phyloP scores from a whole-genome alignment of 2,113 vertebrate genomes.

The Bufo bufo region DNA sequence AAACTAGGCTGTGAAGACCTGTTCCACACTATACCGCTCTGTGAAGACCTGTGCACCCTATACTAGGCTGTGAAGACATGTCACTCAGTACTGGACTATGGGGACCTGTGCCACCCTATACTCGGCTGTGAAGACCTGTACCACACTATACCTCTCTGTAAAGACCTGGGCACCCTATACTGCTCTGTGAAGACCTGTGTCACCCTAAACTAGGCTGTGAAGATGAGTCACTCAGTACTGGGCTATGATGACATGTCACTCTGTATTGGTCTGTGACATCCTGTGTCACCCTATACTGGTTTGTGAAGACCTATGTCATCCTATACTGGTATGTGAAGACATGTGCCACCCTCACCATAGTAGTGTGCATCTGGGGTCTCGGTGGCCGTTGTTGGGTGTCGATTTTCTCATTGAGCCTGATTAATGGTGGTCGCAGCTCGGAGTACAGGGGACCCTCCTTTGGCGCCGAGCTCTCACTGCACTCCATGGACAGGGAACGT shows the following conservation, averaged over 20 bases:
- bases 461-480: conserved; percentile 64
- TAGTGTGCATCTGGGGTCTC: conserved; percentile 59
- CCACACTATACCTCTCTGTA: neutral
- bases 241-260: neutral
- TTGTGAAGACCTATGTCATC: too few relatives aligned
- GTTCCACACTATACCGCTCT: neutral
- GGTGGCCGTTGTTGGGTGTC: conserved; percentile 61
- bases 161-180: neutral
- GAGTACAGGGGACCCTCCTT: conserved; percentile 69
- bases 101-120: neutral
- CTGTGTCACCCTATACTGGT: neutral
- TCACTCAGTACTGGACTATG: neutral
- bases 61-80: neutral
- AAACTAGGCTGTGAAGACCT: neutral
- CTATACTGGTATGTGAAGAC: neutral
- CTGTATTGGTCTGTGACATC: neutral
- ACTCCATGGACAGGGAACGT: conserved; percentile 73
- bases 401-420: conserved; percentile 34
- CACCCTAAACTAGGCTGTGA: neutral
- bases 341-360: conserved; percentile 15
- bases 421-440: conserved; percentile 65
- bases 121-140: neutral
- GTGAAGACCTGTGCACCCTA: neutral
- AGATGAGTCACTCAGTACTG: too few relatives aligned
- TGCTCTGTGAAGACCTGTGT: neutral